Evolutionary conservation across 1,140 invertebrate species (phyloP).

Genomic region (Aphelenchoides besseyi): DNA sequence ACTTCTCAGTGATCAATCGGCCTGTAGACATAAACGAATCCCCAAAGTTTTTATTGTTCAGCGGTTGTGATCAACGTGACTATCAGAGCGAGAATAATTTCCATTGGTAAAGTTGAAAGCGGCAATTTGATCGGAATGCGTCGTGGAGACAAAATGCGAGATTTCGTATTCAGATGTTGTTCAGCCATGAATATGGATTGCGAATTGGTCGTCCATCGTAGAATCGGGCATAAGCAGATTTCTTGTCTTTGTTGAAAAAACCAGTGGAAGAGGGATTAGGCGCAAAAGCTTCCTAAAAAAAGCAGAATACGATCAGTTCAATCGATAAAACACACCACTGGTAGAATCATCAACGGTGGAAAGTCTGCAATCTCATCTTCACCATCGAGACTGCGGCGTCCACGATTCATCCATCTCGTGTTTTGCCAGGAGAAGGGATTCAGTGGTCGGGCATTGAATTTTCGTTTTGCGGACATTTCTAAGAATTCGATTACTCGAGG

Average conservation of each 20-base stretch:
- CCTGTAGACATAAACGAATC: too few species aligned
- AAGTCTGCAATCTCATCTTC: not conserved
- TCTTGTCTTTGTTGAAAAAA: not conserved
- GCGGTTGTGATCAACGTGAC: too few species aligned
- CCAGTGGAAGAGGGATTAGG: too few species aligned
- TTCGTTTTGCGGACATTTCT: not conserved
- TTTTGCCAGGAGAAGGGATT: not conserved
- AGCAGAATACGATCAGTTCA: not conserved
- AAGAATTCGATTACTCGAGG: too few species aligned
- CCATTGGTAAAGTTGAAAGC: too few species aligned
- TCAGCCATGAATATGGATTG: constrained; percentile 21
- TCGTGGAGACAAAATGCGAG: too few species aligned
- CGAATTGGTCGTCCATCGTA: not conserved
- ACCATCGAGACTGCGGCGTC: not conserved
- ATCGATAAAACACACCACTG: not conserved
- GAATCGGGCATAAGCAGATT: not conserved
- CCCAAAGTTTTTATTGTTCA: too few species aligned
- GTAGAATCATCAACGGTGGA: not conserved
- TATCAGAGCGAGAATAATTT: too few species aligned
- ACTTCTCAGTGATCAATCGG: too few species aligned
- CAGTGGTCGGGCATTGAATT: not conserved
- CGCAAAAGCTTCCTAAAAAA: too few species aligned
- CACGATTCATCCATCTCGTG: not conserved
- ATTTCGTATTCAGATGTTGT: too few species aligned
- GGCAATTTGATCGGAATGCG: too few species aligned